Evolutionary conservation across 1,140 invertebrate species (phyloP), one percentile per base, ranked within the genome.

Genomic region (Bilobella aurantiaca): DNA sequence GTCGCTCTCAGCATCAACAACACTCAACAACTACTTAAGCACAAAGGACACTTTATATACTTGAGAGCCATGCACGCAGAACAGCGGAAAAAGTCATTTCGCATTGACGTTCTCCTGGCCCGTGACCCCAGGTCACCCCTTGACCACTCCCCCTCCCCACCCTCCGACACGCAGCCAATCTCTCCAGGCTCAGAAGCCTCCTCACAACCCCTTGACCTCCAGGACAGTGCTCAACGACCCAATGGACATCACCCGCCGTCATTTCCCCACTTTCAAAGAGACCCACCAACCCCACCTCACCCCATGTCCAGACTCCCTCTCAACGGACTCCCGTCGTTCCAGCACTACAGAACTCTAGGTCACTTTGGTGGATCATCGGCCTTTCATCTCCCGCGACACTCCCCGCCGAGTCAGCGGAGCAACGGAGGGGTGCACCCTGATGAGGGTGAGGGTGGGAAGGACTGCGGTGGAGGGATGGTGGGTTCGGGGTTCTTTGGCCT

Each of bases 171-270:
- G 71, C 76, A 76, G 14, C 75, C 77, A 21, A 79, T 78, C 64
- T 80, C 77, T 25, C 78, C 78, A 3, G 77, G 77, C 21, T 77
- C 77, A 53, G 77, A 81, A 72, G 23, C 25, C 23, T 53, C 49
- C 3, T 66, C 59, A 46, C 21, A 34, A 5, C 12, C 12, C n/a
- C n/a, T n/a, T n/a, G n/a, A n/a, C n/a, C n/a, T n/a, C n/a, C n/a
- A n/a, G n/a, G n/a, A n/a, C n/a, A n/a, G n/a, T n/a, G n/a, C n/a
- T n/a, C n/a, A n/a, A n/a, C n/a, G n/a, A n/a, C n/a, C n/a, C n/a
- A n/a, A n/a, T n/a, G n/a, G n/a, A 12, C 37, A 31, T 12, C n/a
- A 37, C 18, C 12, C 32, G 46, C 3, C n/a, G 28, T 28, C n/a
- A 62, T 25, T 8, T 14, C 32, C 3, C 5, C 34, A 3, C 12